These are phyloP conservation scores for Aleiodes alternator DNA, from an alignment of 2,888 invertebrate genomes.

Conservation along the genomic window DNA sequence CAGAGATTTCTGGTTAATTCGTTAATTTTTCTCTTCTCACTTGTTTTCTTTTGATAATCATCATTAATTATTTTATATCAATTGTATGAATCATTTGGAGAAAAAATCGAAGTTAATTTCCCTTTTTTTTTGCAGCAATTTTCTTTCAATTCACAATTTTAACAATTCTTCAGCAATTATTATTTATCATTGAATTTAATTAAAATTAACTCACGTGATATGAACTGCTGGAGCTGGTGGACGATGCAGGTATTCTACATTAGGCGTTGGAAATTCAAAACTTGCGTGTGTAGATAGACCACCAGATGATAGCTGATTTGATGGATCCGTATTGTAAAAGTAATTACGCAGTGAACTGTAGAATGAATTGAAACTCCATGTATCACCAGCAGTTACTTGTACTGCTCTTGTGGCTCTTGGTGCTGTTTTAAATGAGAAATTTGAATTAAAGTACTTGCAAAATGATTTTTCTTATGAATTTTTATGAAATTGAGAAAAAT, in stretches of 20 bases:
- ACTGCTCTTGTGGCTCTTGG: constrained; percentile 11
- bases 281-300: constrained; percentile 8
- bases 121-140: too few relatives aligned
- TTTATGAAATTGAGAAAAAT: too few relatives aligned
- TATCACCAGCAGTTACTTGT: constrained; percentile 15
- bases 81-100: too few relatives aligned
- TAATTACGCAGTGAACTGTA: constrained; percentile 28
- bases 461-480: too few relatives aligned
- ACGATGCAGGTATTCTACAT: constrained; percentile 12
- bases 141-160: too few relatives aligned
- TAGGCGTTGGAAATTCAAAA: constrained; percentile 12
- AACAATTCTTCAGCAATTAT: too few relatives aligned
- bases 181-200: neutral
- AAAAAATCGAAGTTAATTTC: too few relatives aligned
- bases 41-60: too few relatives aligned
- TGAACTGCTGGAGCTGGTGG: neutral
- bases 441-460: neutral
- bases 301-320: constrained; percentile 16
- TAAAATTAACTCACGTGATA: neutral
- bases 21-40: too few relatives aligned
- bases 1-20: too few relatives aligned
- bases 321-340: constrained; percentile 19
- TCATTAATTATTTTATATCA: too few relatives aligned
- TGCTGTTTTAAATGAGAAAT: neutral
- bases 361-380: constrained; percentile 32